Evolutionary conservation across 2,797 vertebrate species (phyloP), one percentile per base, ranked within the genome.

Genomic region (Paedocypris micromegethes): DNA sequence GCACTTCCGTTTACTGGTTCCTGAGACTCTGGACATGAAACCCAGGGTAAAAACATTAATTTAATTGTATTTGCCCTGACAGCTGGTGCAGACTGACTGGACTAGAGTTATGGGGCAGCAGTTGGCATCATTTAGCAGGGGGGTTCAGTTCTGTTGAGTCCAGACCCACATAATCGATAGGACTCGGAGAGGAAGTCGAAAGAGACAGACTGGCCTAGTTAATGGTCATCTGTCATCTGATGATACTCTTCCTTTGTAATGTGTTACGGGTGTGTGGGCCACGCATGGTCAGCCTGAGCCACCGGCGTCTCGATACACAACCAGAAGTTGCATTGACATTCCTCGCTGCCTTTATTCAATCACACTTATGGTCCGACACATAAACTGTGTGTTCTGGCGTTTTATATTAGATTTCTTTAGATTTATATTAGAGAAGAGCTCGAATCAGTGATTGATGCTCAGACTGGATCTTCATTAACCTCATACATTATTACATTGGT

Each of bases 221-320:
- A 83, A 81, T 82, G 80, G 77, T 82, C 82, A 84, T 88, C 80
- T 88, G 80, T 82, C 81, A 83, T 85, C 81, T 79, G 78, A 81
- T 82, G 61, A 69, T 75, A 72, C 83, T 81, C 85, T 83, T 82
- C 82, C 84, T 85, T 83, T 83, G 77, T 56, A 82, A 83, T 23
- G 65, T 84, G 65, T 86, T 86, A 85, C 80, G 49, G 73, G 78
- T 79, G 77, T 47, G 42, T 9, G 40, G 58, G 66, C 58, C 80
- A 70, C 59, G 50, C 43, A 57, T 44, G 45, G 53, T 41, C 57
- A 65, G 68, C 50, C 44, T 50, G 53, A 46, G 58, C 45, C 42
- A 73, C 50, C 9, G 45, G 50, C 47, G 43, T 54, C 51, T 54
- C 57, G 51, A 46, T 6, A 4, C 4, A 53, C 42, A 53, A 45